A percentile compares a stretch with the other conserved stretches of the same genome.
Evolutionary conservation across 92 coral and sea anemone genomes (phyloP).

Genomic region (Actinostola sp.): DNA sequence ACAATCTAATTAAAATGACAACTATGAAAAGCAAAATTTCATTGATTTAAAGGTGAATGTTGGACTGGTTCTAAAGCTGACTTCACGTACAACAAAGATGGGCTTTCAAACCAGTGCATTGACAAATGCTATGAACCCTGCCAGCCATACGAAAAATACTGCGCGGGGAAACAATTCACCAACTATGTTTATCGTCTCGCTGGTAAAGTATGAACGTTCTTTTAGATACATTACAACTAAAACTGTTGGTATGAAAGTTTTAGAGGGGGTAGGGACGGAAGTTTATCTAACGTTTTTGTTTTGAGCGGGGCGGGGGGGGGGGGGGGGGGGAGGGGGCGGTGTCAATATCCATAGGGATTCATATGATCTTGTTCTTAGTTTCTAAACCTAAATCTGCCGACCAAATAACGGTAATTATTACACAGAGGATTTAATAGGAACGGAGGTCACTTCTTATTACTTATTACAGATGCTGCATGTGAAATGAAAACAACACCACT

Average conservation of each 20-base stretch:
- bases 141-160: slow-evolving; percentile 37
- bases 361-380: too few species aligned
- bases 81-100: slow-evolving; percentile 18
- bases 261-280: neutral
- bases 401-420: neutral
- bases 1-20: neutral
- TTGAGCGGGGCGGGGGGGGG: too few species aligned
- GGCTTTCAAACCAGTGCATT: slow-evolving; percentile 32
- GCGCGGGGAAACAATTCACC: slow-evolving; percentile 60
- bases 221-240: neutral
- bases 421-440: neutral
- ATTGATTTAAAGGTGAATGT: slow-evolving; percentile 66
- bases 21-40: neutral
- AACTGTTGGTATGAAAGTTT: neutral
- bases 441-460: neutral
- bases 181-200: slow-evolving; percentile 70
- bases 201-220: slow-evolving; percentile 4
- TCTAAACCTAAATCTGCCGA: neutral
- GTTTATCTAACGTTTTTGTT: neutral
- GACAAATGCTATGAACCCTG: slow-evolving; percentile 55
- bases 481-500: slow-evolving; percentile 56
- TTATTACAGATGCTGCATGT: slow-evolving; percentile 62
- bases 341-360: too few species aligned
- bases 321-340: too few species aligned
- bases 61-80: slow-evolving; percentile 65